These are phyloP conservation scores for Lytechinus pictus DNA, from an alignment of 35 echinoderm and acorn worm genomes.

Conservation along the genomic window DNA sequence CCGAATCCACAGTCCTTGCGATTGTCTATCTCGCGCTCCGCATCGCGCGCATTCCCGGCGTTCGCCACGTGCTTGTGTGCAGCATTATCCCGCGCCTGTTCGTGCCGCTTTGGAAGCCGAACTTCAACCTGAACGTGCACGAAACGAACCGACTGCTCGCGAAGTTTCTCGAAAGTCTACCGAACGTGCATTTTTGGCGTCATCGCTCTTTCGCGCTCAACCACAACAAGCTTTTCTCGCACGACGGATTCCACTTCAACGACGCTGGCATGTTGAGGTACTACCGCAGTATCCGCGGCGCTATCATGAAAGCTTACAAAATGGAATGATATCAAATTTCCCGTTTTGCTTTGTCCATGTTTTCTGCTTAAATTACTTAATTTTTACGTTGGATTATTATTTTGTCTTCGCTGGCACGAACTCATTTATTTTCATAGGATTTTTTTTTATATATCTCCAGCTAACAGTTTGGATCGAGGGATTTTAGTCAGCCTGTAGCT, in stretches of 20 bases:
- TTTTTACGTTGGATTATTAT: too few species aligned
- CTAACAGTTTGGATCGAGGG: background rate
- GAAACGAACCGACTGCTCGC: slow-evolving; percentile 34
- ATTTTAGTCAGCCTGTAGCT: background rate
- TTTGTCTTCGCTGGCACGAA: background rate
- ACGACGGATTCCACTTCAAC: slow-evolving; percentile 39
- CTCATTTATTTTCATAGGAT: background rate
- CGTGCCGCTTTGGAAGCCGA: slow-evolving; percentile 24
- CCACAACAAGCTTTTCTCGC: slow-evolving; percentile 50
- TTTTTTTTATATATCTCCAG: background rate
- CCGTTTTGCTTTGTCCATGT: too few species aligned
- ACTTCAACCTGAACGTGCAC: slow-evolving; percentile 24
- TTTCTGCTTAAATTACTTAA: too few species aligned
- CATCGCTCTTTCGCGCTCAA: slow-evolving; percentile 48
- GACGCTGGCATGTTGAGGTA: slow-evolving; percentile 42
- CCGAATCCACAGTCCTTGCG: slow-evolving; percentile 20
- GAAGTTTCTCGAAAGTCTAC: slow-evolving; percentile 21
- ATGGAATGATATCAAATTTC: background rate
- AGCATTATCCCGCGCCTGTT: slow-evolving; percentile 38
- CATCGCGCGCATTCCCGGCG: slow-evolving; percentile 28
- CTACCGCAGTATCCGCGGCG: slow-evolving; percentile 33
- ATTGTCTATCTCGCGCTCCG: slow-evolving; percentile 28
- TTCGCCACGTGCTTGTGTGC: slow-evolving; percentile 24
- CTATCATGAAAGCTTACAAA: slow-evolving; percentile 40
- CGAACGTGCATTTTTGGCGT: slow-evolving; percentile 40